Evolutionary conservation across 2,797 vertebrate genomes (phyloP).

Genomic region (Lutjanus argentimaculatus): DNA sequence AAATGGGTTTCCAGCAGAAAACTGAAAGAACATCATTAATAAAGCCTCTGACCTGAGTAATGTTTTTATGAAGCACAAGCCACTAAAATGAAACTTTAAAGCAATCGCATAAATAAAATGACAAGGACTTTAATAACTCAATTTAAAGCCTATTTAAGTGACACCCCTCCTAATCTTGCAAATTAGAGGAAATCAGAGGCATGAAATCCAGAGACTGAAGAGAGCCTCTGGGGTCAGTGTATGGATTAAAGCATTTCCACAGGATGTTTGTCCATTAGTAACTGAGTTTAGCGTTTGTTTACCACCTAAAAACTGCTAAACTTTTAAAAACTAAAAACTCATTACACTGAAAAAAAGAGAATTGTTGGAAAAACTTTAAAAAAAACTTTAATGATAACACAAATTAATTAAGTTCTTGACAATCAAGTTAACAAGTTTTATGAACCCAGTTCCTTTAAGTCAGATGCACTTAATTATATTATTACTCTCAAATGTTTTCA

Average conservation of each 20-base stretch:
- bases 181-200: conserved; percentile 11
- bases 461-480: too few relatives aligned
- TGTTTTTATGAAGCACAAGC: conserved; percentile 52
- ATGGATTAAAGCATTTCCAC: not conserved
- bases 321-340: not conserved
- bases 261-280: not conserved
- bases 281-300: conserved; percentile 2
- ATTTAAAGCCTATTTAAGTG: conserved; percentile 24
- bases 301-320: not conserved
- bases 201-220: conserved; percentile 8
- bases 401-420: too few relatives aligned
- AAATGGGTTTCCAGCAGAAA: conserved; percentile 70
- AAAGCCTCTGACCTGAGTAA: conserved; percentile 55
- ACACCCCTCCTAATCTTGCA: conserved; percentile 11
- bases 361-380: too few relatives aligned
- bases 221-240: not conserved
- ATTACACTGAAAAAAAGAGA: not conserved
- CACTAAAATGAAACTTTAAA: conserved; percentile 59
- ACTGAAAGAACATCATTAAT: conserved; percentile 72
- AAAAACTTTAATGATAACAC: too few relatives aligned
- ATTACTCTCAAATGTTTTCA: too few relatives aligned
- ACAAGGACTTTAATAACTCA: conserved; percentile 24
- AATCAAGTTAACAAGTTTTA: too few relatives aligned
- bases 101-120: conserved; percentile 50
- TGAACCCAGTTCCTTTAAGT: too few relatives aligned